Percentiles rank a stretch among this genome's conserved stretches.
phyloP scores from a whole-genome alignment of 1,140 invertebrate genomes.

The Diachasmimorpha longicaudata region DNA sequence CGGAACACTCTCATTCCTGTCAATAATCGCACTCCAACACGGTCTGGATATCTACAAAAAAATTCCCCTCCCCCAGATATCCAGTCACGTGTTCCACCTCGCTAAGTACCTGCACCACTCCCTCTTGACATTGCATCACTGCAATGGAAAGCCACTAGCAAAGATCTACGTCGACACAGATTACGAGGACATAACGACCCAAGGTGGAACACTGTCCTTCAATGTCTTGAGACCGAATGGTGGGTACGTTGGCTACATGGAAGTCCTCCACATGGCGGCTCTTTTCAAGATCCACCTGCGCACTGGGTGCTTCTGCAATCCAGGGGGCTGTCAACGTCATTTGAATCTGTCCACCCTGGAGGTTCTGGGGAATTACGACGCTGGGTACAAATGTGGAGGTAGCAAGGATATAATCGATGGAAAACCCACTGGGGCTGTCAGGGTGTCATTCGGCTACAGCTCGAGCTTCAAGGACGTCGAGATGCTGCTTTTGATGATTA shows the following conservation, averaged over 20 bases:
- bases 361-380: conserved; percentile 78
- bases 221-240: conserved; percentile 82
- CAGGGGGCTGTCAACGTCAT: conserved; percentile 90
- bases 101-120: conserved; percentile 75
- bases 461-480: conserved; percentile 78
- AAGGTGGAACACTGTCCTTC: conserved; percentile 90
- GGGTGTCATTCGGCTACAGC: conserved; percentile 94
- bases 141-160: conserved; percentile 75
- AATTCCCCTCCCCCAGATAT: conserved; percentile 73
- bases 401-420: conserved; percentile 87
- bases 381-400: conserved; percentile 93
- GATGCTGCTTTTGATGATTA: conserved; percentile 76
- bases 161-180: conserved; percentile 77
- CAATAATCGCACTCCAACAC: conserved; percentile 80
- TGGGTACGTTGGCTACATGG: conserved; percentile 84
- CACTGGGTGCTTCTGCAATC: conserved; percentile 96
- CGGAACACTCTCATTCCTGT: conserved; percentile 88
- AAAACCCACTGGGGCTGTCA: conserved; percentile 87
- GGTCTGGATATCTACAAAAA: conserved; percentile 76
- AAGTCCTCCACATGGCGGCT: conserved; percentile 89
- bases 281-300: conserved; percentile 86
- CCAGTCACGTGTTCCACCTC: conserved; percentile 77
- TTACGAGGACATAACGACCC: conserved; percentile 68
- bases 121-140: conserved; percentile 72
- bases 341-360: conserved; percentile 73